Evolutionary conservation across 2,888 invertebrate genomes (phyloP).

Genomic region (Parnassius glacialis): DNA sequence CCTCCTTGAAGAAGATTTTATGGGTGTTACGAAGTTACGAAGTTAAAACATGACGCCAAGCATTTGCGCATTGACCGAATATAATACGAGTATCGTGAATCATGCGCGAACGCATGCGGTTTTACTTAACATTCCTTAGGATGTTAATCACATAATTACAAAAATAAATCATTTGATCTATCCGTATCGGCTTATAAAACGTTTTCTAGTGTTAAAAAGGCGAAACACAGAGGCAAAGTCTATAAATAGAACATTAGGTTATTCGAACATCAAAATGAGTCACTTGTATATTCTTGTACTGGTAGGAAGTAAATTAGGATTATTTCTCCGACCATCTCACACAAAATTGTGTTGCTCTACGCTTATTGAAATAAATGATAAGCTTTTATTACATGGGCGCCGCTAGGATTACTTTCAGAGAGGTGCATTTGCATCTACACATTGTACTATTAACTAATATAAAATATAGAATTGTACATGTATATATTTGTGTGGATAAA

Average conservation of each 20-base stretch:
- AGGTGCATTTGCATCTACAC: too few species aligned
- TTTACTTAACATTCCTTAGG: slow-evolving; percentile 75
- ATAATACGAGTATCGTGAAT: slow-evolving; percentile 56
- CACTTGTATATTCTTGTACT: slow-evolving; percentile 6
- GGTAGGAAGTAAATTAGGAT: slow-evolving; percentile 5
- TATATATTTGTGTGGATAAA: too few species aligned
- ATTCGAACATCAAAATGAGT: slow-evolving; percentile 19
- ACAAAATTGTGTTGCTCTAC: too few species aligned
- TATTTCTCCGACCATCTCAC: too few species aligned
- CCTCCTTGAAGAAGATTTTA: neutral
- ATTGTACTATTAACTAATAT: too few species aligned
- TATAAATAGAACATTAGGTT: slow-evolving; percentile 13
- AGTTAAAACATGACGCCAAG: slow-evolving; percentile 51
- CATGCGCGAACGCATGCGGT: slow-evolving; percentile 56
- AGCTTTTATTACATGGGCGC: too few species aligned
- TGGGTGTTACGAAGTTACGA: neutral
- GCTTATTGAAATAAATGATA: too few species aligned
- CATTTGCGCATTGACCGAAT: slow-evolving; percentile 71
- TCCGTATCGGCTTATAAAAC: slow-evolving; percentile 37
- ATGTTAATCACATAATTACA: slow-evolving; percentile 70
- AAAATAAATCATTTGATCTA: slow-evolving; percentile 64
- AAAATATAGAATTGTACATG: too few species aligned
- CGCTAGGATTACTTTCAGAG: too few species aligned
- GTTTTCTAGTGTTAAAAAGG: slow-evolving; percentile 28
- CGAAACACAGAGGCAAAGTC: neutral